Percentiles rank a stretch among this genome's conserved stretches.
Conservation (phyloP, 2,113 vertebrate species). For the Chaetodon trifascialis region DNA sequence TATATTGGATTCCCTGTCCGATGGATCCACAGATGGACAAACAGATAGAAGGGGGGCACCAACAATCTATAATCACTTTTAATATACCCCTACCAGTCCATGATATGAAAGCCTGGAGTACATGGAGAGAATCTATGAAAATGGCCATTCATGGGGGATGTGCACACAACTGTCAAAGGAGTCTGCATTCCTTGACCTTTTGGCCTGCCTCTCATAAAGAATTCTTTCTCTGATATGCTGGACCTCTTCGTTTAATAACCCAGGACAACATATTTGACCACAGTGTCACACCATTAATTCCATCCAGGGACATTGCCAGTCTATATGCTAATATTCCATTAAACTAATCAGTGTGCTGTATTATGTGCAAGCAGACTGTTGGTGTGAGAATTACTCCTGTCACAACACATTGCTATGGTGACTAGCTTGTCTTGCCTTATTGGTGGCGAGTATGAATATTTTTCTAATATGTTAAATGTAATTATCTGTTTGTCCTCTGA, state of each 20-base stretch:
- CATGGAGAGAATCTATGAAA: slow-evolving; percentile 11
- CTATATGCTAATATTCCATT: slow-evolving; percentile 54
- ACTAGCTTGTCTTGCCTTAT: slow-evolving; percentile 9
- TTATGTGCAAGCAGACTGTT: slow-evolving; percentile 4
- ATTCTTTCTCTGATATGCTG: background rate
- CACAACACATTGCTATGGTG: slow-evolving; percentile 39
- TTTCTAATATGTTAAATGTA: background rate
- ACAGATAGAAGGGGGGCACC: slow-evolving; percentile 39
- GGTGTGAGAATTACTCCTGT: slow-evolving; percentile 28
- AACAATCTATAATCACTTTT: slow-evolving; percentile 50
- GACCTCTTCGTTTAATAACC: background rate
- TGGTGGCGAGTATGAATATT: background rate
- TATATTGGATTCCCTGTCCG: slow-evolving; percentile 49
- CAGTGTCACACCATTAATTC: slow-evolving; percentile 15
- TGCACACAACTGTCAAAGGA: background rate
- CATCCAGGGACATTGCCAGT: slow-evolving; percentile 5
- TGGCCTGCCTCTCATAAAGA: slow-evolving; percentile 5
- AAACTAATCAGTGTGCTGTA: slow-evolving; percentile 46
- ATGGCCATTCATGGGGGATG: background rate
- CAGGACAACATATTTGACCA: slow-evolving; percentile 23
- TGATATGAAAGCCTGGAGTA: slow-evolving; percentile 14
- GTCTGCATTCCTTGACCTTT: background rate
- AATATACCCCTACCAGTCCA: slow-evolving; percentile 4
- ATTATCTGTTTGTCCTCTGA: background rate
- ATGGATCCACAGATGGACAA: slow-evolving; percentile 49